Conservation (phyloP, 2,888 invertebrate species). For the Papilio elwesi region DNA sequence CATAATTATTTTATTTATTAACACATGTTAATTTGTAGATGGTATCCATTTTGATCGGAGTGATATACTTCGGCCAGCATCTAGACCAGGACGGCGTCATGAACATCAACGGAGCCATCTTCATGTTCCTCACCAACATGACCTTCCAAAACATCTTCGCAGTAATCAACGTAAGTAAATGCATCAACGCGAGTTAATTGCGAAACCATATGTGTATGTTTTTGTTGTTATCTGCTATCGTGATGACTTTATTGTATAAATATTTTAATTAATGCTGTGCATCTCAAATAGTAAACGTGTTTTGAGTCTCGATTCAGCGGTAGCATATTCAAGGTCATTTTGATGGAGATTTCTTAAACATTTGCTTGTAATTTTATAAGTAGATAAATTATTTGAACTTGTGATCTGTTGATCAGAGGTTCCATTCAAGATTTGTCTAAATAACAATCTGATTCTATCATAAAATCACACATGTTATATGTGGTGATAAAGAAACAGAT, state of each 20-base stretch:
- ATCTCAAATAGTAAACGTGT: neutral
- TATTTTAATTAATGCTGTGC: constrained; percentile 22
- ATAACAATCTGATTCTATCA: too few relatives aligned
- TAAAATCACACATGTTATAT: too few relatives aligned
- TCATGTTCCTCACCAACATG: constrained; percentile 95
- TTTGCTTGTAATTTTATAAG: too few relatives aligned
- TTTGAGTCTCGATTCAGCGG: too few relatives aligned
- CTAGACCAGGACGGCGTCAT: constrained; percentile 94
- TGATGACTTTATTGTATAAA: neutral
- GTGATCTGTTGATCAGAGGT: too few relatives aligned
- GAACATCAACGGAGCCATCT: constrained; percentile 97
- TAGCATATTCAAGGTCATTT: too few relatives aligned
- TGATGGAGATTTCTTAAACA: too few relatives aligned
- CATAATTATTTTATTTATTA: too few relatives aligned
- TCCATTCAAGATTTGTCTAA: too few relatives aligned
- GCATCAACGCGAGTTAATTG: neutral
- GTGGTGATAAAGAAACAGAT: too few relatives aligned
- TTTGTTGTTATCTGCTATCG: neutral
- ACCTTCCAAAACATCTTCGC: constrained; percentile 98
- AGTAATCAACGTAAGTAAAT: constrained; percentile 93
- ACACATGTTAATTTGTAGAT: constrained; percentile 82
- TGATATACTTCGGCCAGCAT: constrained; percentile 93
- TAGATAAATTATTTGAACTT: too few relatives aligned
- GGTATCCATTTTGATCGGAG: constrained; percentile 93
- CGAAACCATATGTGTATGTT: neutral